Conservation (phyloP, 2,797 vertebrate species). For the Protosalanx chinensis region DNA sequence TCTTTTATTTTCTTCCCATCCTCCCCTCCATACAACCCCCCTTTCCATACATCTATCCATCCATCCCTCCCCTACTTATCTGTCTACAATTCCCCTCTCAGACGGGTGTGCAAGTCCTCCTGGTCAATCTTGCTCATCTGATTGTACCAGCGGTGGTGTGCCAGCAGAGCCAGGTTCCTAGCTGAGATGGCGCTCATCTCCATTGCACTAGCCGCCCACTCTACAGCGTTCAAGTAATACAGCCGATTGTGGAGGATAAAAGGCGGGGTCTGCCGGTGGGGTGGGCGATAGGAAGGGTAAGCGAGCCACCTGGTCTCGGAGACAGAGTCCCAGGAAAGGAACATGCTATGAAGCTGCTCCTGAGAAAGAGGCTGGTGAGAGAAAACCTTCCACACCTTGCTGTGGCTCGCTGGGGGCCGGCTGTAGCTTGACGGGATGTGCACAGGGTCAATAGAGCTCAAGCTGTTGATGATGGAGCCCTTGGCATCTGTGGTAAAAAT, state of each 20-base stretch:
- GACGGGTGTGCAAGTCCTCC: constrained; percentile 83
- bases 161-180: constrained; percentile 84
- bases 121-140: constrained; percentile 77
- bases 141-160: constrained; percentile 84
- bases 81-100: constrained; percentile 84
- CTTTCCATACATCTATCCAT: neutral
- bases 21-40: neutral
- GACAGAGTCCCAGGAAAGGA: constrained; percentile 77
- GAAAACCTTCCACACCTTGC: constrained; percentile 85
- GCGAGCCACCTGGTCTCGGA: constrained; percentile 81
- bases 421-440: constrained; percentile 59
- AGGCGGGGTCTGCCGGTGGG: constrained; percentile 74
- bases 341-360: constrained; percentile 77
- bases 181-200: constrained; percentile 88
- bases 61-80: neutral
- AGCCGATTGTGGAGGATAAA: constrained; percentile 80
- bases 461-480: constrained; percentile 71
- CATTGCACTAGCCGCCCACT: constrained; percentile 87
- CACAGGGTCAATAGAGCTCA: constrained; percentile 71
- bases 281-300: constrained; percentile 78
- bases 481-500: constrained; percentile 79
- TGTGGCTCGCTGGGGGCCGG: constrained; percentile 52
- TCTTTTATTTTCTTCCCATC: neutral
- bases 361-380: constrained; percentile 73
- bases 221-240: constrained; percentile 86